Conservation (phyloP, 2,797 vertebrate genomes). For the Coluber constrictor region DNA sequence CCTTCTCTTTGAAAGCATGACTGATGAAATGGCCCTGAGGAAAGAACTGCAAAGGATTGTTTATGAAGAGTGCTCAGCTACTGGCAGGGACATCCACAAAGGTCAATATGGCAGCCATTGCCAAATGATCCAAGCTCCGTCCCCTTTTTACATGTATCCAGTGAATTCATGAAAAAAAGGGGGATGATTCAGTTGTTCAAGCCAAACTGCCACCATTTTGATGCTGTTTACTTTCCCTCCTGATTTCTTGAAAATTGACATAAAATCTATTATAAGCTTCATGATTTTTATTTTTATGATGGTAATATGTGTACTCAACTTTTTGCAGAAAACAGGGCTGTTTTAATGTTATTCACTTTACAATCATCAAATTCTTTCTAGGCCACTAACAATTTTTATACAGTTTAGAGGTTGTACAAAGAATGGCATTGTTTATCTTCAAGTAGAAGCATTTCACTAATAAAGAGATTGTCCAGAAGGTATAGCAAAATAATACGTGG, state of each 20-base stretch:
- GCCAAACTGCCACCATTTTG: not conserved
- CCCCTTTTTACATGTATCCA: not conserved
- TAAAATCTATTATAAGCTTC: not conserved
- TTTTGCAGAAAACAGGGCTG: not conserved
- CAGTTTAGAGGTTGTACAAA: not conserved
- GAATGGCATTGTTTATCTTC: not conserved
- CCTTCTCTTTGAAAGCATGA: not conserved
- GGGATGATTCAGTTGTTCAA: not conserved
- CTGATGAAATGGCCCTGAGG: not conserved
- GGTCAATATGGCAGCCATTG: not conserved
- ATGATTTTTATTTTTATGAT: not conserved
- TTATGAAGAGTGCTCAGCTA: not conserved
- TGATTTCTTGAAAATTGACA: not conserved
- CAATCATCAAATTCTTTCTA: not conserved
- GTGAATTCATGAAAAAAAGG: not conserved
- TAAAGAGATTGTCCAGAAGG: not conserved
- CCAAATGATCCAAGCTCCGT: not conserved
- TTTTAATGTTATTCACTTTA: not conserved
- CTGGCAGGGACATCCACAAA: not conserved
- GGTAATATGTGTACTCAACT: not conserved
- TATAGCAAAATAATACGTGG: slow-evolving; percentile 2
- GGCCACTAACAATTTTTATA: not conserved
- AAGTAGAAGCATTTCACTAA: not conserved
- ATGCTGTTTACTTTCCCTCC: not conserved
- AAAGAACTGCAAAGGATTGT: not conserved